Percentiles rank a stretch among this genome's conserved stretches.
Conservation (phyloP, 2,113 vertebrate genomes). For the Tychaedon coryphoeus region DNA sequence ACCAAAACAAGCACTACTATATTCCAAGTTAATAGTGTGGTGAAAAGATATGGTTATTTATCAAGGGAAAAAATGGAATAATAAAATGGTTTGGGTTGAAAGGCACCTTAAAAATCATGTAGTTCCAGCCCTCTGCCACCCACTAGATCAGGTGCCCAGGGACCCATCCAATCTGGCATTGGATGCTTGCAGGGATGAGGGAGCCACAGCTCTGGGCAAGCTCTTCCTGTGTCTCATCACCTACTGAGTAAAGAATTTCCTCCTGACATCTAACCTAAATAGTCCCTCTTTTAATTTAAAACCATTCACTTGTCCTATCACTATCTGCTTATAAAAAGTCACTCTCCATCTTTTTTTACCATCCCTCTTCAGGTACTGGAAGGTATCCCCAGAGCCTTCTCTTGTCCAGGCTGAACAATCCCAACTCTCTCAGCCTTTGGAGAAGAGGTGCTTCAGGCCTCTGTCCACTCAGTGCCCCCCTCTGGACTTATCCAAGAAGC, state of each 20-base stretch:
- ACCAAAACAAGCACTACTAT: not conserved
- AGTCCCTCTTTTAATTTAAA: not conserved
- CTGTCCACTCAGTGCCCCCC: not conserved
- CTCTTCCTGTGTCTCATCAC: not conserved
- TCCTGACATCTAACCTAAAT: not conserved
- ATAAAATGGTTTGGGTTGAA: not conserved
- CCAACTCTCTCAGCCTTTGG: not conserved
- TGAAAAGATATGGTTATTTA: not conserved
- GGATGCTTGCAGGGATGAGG: not conserved
- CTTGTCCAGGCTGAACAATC: not conserved
- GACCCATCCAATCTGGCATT: not conserved
- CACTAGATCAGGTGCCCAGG: not conserved
- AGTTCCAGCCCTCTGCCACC: not conserved
- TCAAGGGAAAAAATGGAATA: not conserved
- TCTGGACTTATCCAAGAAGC: not conserved
- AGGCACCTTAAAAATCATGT: not conserved
- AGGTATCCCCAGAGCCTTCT: not conserved
- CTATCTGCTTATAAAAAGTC: not conserved
- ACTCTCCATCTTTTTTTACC: not conserved
- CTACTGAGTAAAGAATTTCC: not conserved
- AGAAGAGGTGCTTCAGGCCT: not conserved
- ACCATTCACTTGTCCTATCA: not conserved
- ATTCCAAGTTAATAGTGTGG: not conserved
- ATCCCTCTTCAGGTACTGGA: no score
- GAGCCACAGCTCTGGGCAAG: not conserved